phyloP scores from a whole-genome alignment of 2,113 vertebrate genomes.

The Prolemur simus region DNA sequence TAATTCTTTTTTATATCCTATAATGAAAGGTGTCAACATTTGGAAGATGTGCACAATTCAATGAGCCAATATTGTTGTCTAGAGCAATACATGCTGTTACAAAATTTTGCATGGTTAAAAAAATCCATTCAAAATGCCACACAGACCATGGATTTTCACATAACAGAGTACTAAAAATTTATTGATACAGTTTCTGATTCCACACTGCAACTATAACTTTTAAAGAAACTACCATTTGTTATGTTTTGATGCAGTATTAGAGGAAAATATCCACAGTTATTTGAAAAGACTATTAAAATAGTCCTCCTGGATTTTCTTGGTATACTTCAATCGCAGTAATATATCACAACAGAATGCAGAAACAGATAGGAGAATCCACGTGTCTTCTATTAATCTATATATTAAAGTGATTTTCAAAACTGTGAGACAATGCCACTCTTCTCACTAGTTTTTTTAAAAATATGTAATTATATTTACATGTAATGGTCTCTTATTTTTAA shows the following conservation, averaged over 20 bases:
- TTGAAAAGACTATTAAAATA: conserved; percentile 34
- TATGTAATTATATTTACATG: background rate
- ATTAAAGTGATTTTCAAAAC: conserved; percentile 21
- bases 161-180: conserved; percentile 38
- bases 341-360: background rate
- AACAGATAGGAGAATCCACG: background rate
- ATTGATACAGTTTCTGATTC: conserved; percentile 26
- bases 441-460: background rate
- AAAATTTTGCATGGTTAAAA: conserved; percentile 13
- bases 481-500: background rate
- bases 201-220: background rate
- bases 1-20: conserved; percentile 44
- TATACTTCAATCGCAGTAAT: background rate
- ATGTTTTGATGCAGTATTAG: conserved; percentile 9
- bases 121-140: background rate
- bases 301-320: background rate
- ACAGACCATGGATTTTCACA: conserved; percentile 50
- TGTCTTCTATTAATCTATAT: background rate
- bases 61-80: conserved; percentile 30
- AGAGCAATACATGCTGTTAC: background rate
- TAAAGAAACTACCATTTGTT: conserved; percentile 45
- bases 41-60: conserved; percentile 49
- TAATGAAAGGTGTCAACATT: conserved; percentile 58
- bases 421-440: background rate
- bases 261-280: background rate